A percentile compares a stretch with the other conserved stretches of the same genome.
Evolutionary conservation across 2,888 invertebrate genomes (phyloP).

Genomic region (Machimus atricapillus): DNA sequence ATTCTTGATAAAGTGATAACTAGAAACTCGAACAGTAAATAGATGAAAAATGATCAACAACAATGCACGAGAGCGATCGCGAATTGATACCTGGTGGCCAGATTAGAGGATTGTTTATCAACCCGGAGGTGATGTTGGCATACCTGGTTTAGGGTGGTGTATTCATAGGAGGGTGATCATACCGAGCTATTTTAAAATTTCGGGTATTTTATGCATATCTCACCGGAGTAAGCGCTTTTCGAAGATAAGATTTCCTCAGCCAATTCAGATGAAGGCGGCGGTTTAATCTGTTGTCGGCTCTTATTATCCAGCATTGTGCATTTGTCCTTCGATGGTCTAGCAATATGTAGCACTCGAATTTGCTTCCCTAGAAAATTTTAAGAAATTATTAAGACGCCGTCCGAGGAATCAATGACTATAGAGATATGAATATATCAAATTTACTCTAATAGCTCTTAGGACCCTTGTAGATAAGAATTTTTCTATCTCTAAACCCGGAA

Average conservation of each 20-base stretch:
- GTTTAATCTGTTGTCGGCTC: background rate
- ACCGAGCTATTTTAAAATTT: background rate
- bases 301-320: background rate
- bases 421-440: background rate
- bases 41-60: background rate
- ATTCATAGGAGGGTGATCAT: background rate
- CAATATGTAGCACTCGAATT: background rate
- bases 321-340: background rate
- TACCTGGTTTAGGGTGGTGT: background rate
- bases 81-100: background rate
- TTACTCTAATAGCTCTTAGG: background rate
- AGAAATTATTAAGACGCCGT: background rate
- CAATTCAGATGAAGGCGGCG: background rate
- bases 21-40: conserved; percentile 21
- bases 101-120: background rate
- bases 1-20: conserved; percentile 34
- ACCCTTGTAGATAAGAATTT: background rate
- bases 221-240: background rate
- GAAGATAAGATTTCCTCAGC: background rate
- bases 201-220: background rate
- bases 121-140: background rate
- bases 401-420: background rate
- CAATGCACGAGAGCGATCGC: background rate
- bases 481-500: no score
- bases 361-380: background rate